phyloP scores from a whole-genome alignment of 2,888 invertebrate genomes.

The Lordiphosa andalusiaca region DNA sequence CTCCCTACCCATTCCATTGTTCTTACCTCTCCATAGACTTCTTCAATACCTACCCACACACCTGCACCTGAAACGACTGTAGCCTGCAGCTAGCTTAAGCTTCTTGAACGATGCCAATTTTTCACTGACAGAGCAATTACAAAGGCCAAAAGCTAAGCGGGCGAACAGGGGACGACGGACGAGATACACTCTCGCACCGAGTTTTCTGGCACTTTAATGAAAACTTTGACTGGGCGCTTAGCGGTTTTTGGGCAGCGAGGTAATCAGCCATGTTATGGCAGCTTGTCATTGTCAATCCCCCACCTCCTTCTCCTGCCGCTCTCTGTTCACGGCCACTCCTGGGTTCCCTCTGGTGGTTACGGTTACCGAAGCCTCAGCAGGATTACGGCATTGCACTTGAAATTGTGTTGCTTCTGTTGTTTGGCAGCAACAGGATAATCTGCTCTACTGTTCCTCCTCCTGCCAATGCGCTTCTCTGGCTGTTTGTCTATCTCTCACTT shows the following conservation, averaged over 20 bases:
- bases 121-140: slow-evolving; percentile 55
- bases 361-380: slow-evolving; percentile 36
- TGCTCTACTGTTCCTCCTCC: not conserved
- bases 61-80: slow-evolving; percentile 10
- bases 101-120: slow-evolving; percentile 40
- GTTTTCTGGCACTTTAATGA: slow-evolving; percentile 57
- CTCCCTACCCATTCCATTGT: too few relatives aligned
- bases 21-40: too few relatives aligned
- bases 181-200: slow-evolving; percentile 6
- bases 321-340: slow-evolving; percentile 20
- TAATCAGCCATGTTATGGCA: slow-evolving; percentile 42
- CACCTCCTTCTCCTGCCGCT: slow-evolving; percentile 12
- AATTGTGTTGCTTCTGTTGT: slow-evolving; percentile 32
- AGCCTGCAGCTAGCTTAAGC: slow-evolving; percentile 21
- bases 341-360: slow-evolving; percentile 43
- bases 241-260: slow-evolving; percentile 47
- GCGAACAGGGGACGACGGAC: not conserved
- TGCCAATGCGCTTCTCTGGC: not conserved
- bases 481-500: slow-evolving; percentile 7
- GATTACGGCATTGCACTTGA: slow-evolving; percentile 64
- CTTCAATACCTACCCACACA: not conserved
- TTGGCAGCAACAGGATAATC: slow-evolving; percentile 40
- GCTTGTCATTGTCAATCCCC: slow-evolving; percentile 12
- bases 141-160: slow-evolving; percentile 62
- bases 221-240: slow-evolving; percentile 67